Evolutionary conservation across 2,888 invertebrate species (phyloP).

Genomic region (Bedellia somnulentella): DNA sequence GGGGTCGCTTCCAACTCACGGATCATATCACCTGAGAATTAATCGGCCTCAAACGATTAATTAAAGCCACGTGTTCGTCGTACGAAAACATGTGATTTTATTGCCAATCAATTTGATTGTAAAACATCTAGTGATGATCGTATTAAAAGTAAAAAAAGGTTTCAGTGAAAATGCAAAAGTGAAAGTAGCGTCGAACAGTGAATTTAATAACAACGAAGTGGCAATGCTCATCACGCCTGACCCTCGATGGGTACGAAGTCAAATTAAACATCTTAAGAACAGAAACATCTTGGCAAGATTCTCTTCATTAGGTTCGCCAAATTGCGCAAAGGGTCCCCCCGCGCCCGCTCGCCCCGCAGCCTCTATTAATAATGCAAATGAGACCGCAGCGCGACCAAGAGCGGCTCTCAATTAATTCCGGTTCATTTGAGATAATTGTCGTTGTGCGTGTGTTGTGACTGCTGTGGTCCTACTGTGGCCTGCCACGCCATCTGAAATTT

Average conservation of each 20-base stretch:
- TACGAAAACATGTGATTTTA: conserved; percentile 21
- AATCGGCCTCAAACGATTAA: conserved; percentile 52
- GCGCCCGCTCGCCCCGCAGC: conserved; percentile 29
- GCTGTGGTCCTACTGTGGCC: too few species aligned
- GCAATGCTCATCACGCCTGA: conserved; percentile 23
- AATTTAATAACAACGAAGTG: conserved; percentile 45
- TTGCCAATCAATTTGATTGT: too few species aligned
- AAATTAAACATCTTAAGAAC: conserved; percentile 60
- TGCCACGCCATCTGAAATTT: conserved; percentile 14
- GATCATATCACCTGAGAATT: conserved; percentile 55
- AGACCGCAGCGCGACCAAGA: conserved; percentile 59
- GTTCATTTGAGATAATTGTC: conserved; percentile 63
- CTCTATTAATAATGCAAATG: conserved; percentile 62
- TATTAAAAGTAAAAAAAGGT: too few species aligned
- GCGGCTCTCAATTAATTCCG: conserved; percentile 58
- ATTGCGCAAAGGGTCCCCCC: conserved; percentile 25
- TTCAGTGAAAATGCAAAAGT: too few species aligned
- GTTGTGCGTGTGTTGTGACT: conserved; percentile 42
- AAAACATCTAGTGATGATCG: too few species aligned
- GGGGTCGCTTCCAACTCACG: too few species aligned
- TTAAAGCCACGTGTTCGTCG: conserved; percentile 38
- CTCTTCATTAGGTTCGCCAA: conserved; percentile 58
- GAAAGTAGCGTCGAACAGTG: too few species aligned
- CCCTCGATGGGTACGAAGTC: conserved; percentile 53
- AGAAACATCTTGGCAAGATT: conserved; percentile 55